A percentile compares a stretch with the other conserved stretches of the same genome.
Evolutionary conservation across 1,140 invertebrate genomes (phyloP).

Genomic region (Acromyrmex charruanus): DNA sequence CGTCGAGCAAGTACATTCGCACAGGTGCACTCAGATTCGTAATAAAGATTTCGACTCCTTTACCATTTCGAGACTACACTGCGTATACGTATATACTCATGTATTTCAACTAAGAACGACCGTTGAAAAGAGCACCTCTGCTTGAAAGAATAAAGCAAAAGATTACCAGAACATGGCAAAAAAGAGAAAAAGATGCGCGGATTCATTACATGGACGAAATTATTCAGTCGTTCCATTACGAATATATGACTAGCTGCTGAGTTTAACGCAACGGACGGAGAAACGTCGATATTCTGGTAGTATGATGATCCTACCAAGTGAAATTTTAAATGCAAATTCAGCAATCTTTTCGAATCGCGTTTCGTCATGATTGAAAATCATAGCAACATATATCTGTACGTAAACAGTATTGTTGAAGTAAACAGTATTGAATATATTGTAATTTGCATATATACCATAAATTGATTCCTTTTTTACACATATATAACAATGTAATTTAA

Average conservation of each 20-base stretch:
- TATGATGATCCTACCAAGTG: neutral
- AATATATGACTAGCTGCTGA: conserved; percentile 29
- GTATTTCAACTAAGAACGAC: conserved; percentile 21
- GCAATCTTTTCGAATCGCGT: neutral
- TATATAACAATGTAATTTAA: neutral
- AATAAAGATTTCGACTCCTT: conserved; percentile 57
- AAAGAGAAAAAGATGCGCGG: neutral
- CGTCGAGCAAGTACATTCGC: neutral
- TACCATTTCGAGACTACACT: conserved; percentile 29
- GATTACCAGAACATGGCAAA: neutral
- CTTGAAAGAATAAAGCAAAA: neutral
- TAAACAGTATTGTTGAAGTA: neutral
- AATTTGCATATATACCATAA: neutral
- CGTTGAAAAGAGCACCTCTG: conserved; percentile 17
- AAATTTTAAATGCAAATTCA: conserved; percentile 32
- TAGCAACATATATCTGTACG: neutral
- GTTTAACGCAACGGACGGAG: conserved; percentile 8
- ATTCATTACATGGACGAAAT: conserved; percentile 39
- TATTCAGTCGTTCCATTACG: conserved; percentile 25
- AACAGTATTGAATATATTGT: neutral
- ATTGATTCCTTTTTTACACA: neutral
- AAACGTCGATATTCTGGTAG: conserved; percentile 52
- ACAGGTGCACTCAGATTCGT: conserved; percentile 31
- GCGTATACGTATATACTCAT: neutral
- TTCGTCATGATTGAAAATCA: conserved; percentile 14